Conservation (phyloP, 2,888 invertebrate genomes). For the Conistra vaccinii region DNA sequence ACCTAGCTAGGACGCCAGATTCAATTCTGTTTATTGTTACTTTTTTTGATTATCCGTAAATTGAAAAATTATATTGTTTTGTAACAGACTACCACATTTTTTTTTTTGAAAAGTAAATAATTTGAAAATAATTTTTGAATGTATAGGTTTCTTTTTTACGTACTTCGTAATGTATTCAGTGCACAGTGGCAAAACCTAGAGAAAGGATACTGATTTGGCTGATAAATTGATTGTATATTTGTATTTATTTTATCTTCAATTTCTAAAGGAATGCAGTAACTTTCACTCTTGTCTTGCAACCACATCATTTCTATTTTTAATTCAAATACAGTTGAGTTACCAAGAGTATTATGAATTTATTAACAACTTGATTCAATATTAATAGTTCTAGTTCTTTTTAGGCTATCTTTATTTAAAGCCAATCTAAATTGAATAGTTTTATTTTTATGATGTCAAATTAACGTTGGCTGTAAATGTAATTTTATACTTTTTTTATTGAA, state of each 20-base stretch:
- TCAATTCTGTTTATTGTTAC: no score
- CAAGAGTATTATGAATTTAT: constrained; percentile 20
- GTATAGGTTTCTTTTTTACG: no score
- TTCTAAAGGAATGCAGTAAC: constrained; percentile 9
- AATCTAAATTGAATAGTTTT: constrained; percentile 22
- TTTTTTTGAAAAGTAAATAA: no score
- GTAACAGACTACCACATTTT: no score
- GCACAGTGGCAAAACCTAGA: not conserved
- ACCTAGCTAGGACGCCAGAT: no score
- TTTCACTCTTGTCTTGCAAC: not conserved
- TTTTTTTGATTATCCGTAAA: no score
- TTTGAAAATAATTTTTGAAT: no score
- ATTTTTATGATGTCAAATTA: constrained; percentile 5
- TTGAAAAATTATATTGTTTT: no score
- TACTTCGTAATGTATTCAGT: no score
- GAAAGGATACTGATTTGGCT: not conserved
- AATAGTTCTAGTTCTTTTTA: constrained; percentile 39
- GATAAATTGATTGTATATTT: not conserved
- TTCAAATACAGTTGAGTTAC: not conserved
- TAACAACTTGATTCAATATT: constrained; percentile 16
- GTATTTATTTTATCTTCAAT: not conserved
- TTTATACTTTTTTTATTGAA: constrained; percentile 20
- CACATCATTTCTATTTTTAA: constrained; percentile 39
- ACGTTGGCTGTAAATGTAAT: not conserved
- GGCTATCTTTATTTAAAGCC: not conserved